Evolutionary conservation across 2,888 invertebrate genomes (phyloP).

Genomic region (Melinaea marsaeus): DNA sequence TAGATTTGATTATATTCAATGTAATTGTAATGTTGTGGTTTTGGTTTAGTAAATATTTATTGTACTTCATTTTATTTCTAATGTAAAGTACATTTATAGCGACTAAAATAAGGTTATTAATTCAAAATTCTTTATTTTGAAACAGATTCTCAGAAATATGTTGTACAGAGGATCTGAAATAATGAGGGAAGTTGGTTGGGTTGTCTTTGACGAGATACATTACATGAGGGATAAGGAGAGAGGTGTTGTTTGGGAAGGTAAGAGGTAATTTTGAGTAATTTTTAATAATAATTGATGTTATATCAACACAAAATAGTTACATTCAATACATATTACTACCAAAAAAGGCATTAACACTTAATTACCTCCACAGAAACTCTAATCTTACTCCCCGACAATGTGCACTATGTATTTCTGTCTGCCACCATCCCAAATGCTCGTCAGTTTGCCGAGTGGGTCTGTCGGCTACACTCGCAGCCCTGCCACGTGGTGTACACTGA

Average conservation of each 20-base stretch:
- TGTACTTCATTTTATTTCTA: neutral
- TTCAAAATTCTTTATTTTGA: neutral
- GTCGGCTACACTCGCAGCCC: conserved; percentile 95
- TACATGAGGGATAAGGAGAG: conserved; percentile 99
- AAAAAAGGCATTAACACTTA: neutral
- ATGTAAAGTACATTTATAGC: neutral
- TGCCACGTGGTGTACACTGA: conserved; percentile 99
- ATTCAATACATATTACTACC: too few relatives aligned
- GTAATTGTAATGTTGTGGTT: neutral
- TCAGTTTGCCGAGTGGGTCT: conserved; percentile 97
- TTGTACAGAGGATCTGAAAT: conserved; percentile 98
- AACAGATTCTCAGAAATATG: conserved; percentile 97
- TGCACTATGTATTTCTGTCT: conserved; percentile 98
- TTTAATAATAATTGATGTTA: neutral
- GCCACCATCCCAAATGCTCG: conserved; percentile 99
- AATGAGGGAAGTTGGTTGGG: conserved; percentile 99
- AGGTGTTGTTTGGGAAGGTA: conserved; percentile 98
- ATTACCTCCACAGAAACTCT: conserved; percentile 84
- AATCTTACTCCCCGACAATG: conserved; percentile 97
- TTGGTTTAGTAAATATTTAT: too few relatives aligned
- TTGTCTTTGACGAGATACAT: conserved; percentile 99
- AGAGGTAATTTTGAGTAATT: conserved; percentile 3
- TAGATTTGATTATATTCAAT: neutral
- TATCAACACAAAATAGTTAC: neutral
- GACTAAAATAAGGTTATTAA: too few relatives aligned